These are phyloP conservation scores for Oryzias javanicus DNA, from an alignment of 2,113 vertebrate genomes.

Conservation along the genomic window DNA sequence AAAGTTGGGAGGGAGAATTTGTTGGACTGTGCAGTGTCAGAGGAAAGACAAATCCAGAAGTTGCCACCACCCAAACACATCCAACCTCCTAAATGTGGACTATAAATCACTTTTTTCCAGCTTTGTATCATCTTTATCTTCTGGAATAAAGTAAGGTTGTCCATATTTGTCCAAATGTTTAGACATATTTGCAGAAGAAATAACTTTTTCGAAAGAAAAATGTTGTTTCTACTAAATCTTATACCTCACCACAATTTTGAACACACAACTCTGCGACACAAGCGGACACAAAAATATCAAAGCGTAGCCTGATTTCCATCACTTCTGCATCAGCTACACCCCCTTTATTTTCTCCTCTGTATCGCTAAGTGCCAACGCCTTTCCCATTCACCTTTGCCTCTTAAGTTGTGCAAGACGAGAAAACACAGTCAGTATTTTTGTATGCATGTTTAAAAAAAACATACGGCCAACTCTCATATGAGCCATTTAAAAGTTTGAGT, in stretches of 20 bases:
- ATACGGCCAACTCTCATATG: conserved; percentile 48
- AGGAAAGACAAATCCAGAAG: conserved; percentile 1
- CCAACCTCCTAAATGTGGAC: not conserved
- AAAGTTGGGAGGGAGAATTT: too few species aligned
- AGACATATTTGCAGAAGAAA: too few species aligned
- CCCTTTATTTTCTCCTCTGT: conserved; percentile 42
- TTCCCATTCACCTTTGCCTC: conserved; percentile 56
- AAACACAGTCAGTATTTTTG: conserved; percentile 64
- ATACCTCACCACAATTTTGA: too few species aligned
- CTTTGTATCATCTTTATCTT: conserved; percentile 9
- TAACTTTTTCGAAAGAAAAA: too few species aligned
- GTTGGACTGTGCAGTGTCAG: too few species aligned
- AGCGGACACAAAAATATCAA: conserved; percentile 65
- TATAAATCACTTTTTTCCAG: conserved; percentile 39
- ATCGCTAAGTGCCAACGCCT: conserved; percentile 63
- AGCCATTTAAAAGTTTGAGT: conserved; percentile 66
- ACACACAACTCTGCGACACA: conserved; percentile 24
- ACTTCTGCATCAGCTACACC: conserved; percentile 65
- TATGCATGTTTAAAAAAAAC: conserved; percentile 47
- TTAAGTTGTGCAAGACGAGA: conserved; percentile 51
- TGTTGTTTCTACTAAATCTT: too few species aligned
- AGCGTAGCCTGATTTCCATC: conserved; percentile 65
- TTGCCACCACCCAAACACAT: conserved; percentile 16
- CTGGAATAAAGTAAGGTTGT: too few species aligned
- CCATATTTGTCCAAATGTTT: too few species aligned